Percentiles rank a stretch among this genome's conserved stretches.
Conservation (phyloP, 2,797 vertebrate genomes). For the Rhadinocentrus ornatus region DNA sequence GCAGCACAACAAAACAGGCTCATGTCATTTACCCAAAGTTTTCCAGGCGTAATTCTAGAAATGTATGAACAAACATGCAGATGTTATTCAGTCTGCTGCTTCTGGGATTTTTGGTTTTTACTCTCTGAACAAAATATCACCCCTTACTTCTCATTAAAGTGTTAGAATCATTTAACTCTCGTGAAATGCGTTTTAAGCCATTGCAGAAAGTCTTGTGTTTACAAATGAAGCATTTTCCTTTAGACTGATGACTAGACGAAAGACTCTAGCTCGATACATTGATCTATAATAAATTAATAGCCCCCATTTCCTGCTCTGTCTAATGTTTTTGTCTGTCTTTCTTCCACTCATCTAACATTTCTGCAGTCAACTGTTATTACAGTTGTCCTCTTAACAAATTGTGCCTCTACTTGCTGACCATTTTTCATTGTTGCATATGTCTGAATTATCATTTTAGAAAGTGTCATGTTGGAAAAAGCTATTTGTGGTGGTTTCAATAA, state of each 20-base stretch:
- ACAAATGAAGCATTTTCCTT: constrained; percentile 41
- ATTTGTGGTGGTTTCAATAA: too few relatives aligned
- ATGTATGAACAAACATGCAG: background rate
- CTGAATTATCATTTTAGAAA: too few relatives aligned
- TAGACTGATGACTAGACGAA: constrained; percentile 35
- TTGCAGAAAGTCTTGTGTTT: constrained; percentile 9
- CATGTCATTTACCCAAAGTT: background rate
- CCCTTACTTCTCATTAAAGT: constrained; percentile 10
- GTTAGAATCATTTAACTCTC: constrained; percentile 12
- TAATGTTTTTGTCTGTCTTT: constrained; percentile 3
- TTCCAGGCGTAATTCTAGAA: constrained; percentile 2
- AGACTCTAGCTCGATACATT: constrained; percentile 31
- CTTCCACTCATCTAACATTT: constrained; percentile 23
- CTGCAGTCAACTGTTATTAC: constrained; percentile 23
- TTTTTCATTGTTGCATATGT: constrained; percentile 12
- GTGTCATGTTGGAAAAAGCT: too few relatives aligned
- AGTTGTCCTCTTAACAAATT: constrained; percentile 23
- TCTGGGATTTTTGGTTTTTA: background rate
- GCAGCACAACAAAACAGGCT: background rate
- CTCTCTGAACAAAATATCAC: background rate
- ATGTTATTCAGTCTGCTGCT: background rate
- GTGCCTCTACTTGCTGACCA: constrained; percentile 16
- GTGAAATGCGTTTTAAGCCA: constrained; percentile 37
- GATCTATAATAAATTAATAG: constrained; percentile 49
- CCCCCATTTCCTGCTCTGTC: constrained; percentile 22